A percentile compares a stretch with the other conserved stretches of the same genome.
Evolutionary conservation across 2,888 invertebrate species (phyloP).

Genomic region (Gibbula magus): DNA sequence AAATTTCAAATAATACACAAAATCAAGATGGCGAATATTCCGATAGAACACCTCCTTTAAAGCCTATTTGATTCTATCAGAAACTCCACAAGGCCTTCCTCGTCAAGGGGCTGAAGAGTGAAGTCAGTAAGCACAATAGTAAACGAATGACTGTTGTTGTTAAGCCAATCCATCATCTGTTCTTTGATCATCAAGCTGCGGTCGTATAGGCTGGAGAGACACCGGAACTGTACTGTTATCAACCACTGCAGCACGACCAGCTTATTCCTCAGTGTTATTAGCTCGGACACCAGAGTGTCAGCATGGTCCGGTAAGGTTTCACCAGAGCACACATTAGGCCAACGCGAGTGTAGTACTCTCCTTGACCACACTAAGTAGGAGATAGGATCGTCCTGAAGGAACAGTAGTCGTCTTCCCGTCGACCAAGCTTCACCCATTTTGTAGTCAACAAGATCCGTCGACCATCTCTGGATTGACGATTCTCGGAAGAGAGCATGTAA

Average conservation of each 20-base stretch:
- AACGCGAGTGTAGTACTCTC: not conserved
- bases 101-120: not conserved
- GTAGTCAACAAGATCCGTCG: not conserved
- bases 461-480: not conserved
- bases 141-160: not conserved
- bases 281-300: not conserved
- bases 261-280: not conserved
- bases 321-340: conserved; percentile 12
- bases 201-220: not conserved
- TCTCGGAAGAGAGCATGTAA: not conserved
- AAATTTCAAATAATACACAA: too few species aligned
- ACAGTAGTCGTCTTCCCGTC: not conserved
- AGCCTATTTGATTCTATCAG: not conserved
- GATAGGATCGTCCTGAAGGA: conserved; percentile 1
- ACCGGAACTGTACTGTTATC: not conserved
- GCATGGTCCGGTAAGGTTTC: not conserved
- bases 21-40: too few species aligned
- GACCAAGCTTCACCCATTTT: not conserved
- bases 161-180: not conserved
- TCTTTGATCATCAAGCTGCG: not conserved
- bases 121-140: conserved; percentile 12
- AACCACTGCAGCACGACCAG: not conserved
- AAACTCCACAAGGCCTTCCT: not conserved
- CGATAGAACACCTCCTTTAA: too few species aligned
- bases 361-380: not conserved